phyloP scores from a whole-genome alignment of 2,113 vertebrate genomes.

The Hypocryptadius cinnamomeus region DNA sequence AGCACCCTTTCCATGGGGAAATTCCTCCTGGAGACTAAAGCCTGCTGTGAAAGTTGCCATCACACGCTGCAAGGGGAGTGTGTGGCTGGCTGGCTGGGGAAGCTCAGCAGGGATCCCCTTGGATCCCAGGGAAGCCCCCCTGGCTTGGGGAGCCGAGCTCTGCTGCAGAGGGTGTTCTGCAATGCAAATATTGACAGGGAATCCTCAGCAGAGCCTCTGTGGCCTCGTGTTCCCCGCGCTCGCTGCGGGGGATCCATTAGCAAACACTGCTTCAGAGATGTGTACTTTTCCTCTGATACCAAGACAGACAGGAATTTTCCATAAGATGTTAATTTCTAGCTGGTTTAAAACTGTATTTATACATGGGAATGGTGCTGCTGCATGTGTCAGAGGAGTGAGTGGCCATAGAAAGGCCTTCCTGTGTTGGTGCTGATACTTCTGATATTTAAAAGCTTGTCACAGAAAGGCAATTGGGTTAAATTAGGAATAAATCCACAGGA shows the following conservation, averaged over 20 bases:
- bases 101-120: neutral
- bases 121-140: neutral
- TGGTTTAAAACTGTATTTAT: neutral
- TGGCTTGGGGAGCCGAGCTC: neutral
- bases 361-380: rapidly evolving
- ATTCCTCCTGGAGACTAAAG: rapidly evolving
- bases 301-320: neutral
- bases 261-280: neutral
- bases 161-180: slow-evolving; percentile 5
- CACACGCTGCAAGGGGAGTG: neutral
- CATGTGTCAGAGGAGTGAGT: rapidly evolving
- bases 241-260: neutral
- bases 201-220: neutral
- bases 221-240: neutral
- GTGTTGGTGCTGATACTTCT: neutral
- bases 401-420: neutral
- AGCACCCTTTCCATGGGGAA: neutral
- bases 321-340: neutral
- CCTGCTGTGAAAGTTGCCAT: neutral
- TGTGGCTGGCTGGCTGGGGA: neutral
- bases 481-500: neutral
- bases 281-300: neutral
- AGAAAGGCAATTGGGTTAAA: neutral
- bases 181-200: neutral
- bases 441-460: neutral